Base-by-base conservation (phyloP, 2,888 invertebrate species). In the Sceliomorpha sp. region DNA sequence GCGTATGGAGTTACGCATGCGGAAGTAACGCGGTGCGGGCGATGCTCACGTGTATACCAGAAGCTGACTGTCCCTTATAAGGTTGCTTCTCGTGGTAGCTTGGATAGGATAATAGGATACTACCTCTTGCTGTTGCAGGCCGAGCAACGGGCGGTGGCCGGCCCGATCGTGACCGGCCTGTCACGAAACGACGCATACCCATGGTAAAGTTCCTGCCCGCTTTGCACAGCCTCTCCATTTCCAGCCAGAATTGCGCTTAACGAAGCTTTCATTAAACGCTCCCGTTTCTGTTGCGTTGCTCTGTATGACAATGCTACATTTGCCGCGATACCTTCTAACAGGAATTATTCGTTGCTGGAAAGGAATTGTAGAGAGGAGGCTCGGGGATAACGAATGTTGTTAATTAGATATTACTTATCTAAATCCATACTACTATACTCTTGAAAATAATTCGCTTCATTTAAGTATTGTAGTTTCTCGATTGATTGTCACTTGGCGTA, bases 91-190 rank as follows among this genome's bases (percentile, higher is more conserved):
- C 74, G 75, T 66, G 75, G 68, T 73, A 62, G 64, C 77, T 73
- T 70, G 78, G 76, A 78, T 81, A 80, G 82, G 77, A 82, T 82
- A 82, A 82, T 82, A 82, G 79, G 81, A 79, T 77, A 77, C 78
- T 74, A 72, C 76, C 75, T 76, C 70, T 76, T 71, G 75, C 75
- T 77, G 39, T 75, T 73, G 70, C 73, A 69, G 77, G 72, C 70
- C 67, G 78, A 76, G 79, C 79, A 78, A 79, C 79, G 78, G 78
- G 77, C 76, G 75, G 77, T 76, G 75, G 69, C 76, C 75, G 73
- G 77, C 73, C 64, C 56, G 82, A 76, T 81, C 81, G 81, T 82
- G 83, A 83, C 81, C 79, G 73, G 66, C 75, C 73, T 79, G 80
- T 78, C 79, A 74, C 74, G 72, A 72, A 73, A 60, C 74, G 63